phyloP scores from a whole-genome alignment of 2,113 vertebrate genomes.

The Agelaius phoeniceus region DNA sequence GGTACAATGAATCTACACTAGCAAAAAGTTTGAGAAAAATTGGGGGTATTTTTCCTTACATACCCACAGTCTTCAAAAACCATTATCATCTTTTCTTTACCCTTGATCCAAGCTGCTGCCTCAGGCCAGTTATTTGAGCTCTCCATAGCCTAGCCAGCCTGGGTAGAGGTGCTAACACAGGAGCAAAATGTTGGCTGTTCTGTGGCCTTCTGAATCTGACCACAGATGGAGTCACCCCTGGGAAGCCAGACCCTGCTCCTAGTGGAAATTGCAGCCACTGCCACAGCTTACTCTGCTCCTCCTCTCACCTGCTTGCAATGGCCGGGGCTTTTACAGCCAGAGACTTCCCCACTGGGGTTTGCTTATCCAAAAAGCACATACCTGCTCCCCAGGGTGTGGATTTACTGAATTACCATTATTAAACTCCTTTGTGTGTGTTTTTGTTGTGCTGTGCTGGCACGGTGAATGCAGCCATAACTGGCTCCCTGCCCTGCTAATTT shows the following conservation, averaged over 20 bases:
- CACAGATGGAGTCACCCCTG: background rate
- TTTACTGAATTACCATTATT: background rate
- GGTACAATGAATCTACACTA: background rate
- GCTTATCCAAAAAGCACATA: background rate
- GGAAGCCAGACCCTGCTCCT: background rate
- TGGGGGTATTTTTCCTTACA: background rate
- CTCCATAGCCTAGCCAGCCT: background rate
- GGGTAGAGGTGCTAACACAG: background rate
- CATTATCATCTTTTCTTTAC: background rate
- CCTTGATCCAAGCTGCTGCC: background rate
- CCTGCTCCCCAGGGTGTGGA: background rate
- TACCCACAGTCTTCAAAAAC: background rate
- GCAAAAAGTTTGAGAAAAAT: background rate
- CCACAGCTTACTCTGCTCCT: background rate
- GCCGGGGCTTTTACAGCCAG: background rate
- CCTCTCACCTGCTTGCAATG: background rate
- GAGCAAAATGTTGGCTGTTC: background rate
- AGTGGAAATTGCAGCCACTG: background rate
- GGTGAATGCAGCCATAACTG: background rate
- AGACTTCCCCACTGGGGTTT: background rate
- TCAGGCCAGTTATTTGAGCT: background rate
- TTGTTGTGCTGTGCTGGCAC: fast-evolving
- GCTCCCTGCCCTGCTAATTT: background rate
- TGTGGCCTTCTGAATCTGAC: background rate
- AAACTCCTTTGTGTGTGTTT: background rate